Evolutionary conservation across 2,113 vertebrate genomes (phyloP).

Genomic region (Ancistrus triradiatus): DNA sequence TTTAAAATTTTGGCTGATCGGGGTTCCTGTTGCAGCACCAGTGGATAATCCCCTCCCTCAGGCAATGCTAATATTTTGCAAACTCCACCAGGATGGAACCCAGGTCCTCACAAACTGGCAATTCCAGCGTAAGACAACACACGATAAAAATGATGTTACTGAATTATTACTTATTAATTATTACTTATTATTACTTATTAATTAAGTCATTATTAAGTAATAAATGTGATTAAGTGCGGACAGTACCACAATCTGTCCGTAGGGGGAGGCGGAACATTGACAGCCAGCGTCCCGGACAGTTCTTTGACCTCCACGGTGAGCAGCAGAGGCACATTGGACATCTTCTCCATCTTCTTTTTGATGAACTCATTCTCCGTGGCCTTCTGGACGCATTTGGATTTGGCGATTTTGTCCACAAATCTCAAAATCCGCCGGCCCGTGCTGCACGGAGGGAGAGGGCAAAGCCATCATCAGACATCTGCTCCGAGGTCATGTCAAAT

Average conservation of each 20-base stretch:
- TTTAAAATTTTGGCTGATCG: no score
- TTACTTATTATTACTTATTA: no score
- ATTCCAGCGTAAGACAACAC: no score
- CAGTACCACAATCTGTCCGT: conserved; percentile 83
- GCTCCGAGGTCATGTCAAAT: background rate
- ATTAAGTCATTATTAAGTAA: no score
- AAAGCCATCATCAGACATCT: conserved; percentile 4
- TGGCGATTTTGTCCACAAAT: conserved; percentile 85
- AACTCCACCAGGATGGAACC: no score
- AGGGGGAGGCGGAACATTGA: conserved; percentile 82
- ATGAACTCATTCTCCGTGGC: conserved; percentile 85
- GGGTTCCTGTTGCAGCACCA: no score
- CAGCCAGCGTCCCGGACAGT: conserved; percentile 72
- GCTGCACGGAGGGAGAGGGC: conserved; percentile 53
- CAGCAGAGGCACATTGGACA: conserved; percentile 83
- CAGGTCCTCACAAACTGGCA: no score
- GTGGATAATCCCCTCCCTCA: no score
- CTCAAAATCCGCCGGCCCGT: conserved; percentile 80
- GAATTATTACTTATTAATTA: no score
- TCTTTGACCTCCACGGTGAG: conserved; percentile 84
- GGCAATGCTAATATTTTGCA: no score
- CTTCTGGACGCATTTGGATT: conserved; percentile 86
- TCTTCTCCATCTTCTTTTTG: conserved; percentile 86
- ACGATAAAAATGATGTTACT: no score
- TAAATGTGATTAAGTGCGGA: no score